These are phyloP conservation scores for Caretta caretta DNA, from an alignment of 2,113 vertebrate genomes.

Conservation along the genomic window DNA sequence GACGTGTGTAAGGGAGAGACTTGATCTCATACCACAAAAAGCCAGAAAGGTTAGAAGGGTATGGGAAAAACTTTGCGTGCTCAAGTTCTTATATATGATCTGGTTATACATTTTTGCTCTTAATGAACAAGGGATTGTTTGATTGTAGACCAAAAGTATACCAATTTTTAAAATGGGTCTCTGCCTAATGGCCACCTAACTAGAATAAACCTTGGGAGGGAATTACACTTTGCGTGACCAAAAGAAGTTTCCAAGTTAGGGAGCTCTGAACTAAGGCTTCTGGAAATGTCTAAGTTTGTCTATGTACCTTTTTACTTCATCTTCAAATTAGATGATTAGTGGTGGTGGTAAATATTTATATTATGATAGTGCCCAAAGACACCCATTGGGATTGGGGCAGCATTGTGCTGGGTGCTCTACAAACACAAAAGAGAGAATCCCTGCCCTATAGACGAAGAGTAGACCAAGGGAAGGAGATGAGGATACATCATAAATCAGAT, in stretches of 20 bases:
- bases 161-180: background rate
- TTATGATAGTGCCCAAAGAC: background rate
- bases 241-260: background rate
- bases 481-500: background rate
- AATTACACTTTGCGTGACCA: background rate
- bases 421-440: background rate
- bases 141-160: background rate
- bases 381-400: background rate
- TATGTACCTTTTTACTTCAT: background rate
- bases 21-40: background rate
- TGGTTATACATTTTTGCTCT: background rate
- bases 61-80: background rate
- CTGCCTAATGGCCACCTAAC: background rate
- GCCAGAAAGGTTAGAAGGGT: background rate
- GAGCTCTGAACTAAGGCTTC: background rate
- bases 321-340: background rate
- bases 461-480: background rate
- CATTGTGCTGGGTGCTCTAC: background rate
- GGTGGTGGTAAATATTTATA: background rate
- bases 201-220: background rate
- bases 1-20: background rate
- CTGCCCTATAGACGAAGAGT: background rate
- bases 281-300: background rate
- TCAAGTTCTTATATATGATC: background rate
- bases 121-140: background rate